These are phyloP conservation scores for Paralinhomoeus sp. DNA, from an alignment of 2,888 invertebrate genomes.

Conservation along the genomic window DNA sequence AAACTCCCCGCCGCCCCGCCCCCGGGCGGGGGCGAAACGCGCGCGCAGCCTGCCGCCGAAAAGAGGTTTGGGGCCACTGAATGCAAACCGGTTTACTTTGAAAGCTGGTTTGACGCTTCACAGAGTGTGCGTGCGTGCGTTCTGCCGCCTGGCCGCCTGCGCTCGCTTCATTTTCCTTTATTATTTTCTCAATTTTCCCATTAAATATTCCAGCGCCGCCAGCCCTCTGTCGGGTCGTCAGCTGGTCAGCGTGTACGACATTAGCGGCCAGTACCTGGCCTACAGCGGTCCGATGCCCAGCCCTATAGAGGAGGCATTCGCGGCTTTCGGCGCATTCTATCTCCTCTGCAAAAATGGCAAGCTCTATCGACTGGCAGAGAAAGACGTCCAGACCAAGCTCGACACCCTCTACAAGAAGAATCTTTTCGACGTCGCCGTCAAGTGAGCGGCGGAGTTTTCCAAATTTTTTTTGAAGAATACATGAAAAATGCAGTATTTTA, in stretches of 20 bases:
- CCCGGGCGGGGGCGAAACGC: not conserved
- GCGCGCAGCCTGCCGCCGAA: too few species aligned
- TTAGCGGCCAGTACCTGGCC: conserved; percentile 60
- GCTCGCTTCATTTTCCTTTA: too few species aligned
- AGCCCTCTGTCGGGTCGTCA: too few species aligned
- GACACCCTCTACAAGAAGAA: conserved; percentile 52
- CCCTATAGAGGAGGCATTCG: conserved; percentile 46
- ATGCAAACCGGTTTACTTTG: too few species aligned
- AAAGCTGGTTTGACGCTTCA: too few species aligned
- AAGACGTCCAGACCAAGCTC: conserved; percentile 71
- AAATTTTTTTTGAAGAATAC: too few species aligned
- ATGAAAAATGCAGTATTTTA: too few species aligned
- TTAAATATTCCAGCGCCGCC: too few species aligned
- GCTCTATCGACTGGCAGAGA: conserved; percentile 59
- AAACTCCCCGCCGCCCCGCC: conserved; percentile 6
- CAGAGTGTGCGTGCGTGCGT: too few species aligned
- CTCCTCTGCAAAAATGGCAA: conserved; percentile 30
- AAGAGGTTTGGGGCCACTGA: too few species aligned
- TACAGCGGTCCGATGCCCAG: conserved; percentile 15
- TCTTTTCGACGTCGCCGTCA: conserved; percentile 73
- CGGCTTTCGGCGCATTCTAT: conserved; percentile 64
- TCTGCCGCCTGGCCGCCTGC: too few species aligned
- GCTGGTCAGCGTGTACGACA: conserved; percentile 65
- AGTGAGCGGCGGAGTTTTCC: conserved; percentile 26
- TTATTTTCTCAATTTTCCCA: not conserved